Evolutionary conservation across 2,888 invertebrate species (phyloP).

Genomic region (Stramonita haemastoma): DNA sequence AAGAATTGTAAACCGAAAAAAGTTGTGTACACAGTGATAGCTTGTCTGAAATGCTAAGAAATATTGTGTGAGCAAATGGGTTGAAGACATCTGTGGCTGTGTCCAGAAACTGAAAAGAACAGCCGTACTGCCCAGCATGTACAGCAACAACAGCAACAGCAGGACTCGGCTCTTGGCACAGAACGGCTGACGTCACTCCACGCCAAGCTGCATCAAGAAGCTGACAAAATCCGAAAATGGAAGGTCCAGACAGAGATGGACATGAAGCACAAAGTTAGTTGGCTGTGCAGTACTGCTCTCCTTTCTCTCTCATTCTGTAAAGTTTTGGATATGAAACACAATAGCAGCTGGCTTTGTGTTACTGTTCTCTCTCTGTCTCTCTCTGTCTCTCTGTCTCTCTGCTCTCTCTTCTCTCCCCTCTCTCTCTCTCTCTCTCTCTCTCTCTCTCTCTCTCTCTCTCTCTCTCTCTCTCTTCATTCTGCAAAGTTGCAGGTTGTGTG

Average conservation of each 20-base stretch:
- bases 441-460: no score
- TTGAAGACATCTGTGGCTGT: background rate
- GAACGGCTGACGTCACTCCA: conserved; percentile 67
- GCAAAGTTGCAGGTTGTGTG: background rate
- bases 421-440: no score
- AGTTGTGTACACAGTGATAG: no score
- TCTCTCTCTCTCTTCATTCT: background rate
- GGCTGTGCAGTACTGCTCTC: background rate
- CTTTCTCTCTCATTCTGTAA: background rate
- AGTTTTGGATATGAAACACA: no score
- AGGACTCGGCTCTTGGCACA: conserved; percentile 49
- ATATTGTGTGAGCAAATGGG: no score
- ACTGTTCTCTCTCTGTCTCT: no score
- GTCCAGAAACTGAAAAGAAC: conserved; percentile 10
- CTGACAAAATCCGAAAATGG: conserved; percentile 74
- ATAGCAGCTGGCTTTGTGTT: no score
- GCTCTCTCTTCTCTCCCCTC: no score
- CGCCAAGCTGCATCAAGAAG: conserved; percentile 70
- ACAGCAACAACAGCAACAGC: conserved; percentile 50
- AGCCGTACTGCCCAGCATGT: background rate
- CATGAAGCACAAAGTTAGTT: conserved; percentile 69
- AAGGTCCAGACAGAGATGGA: conserved; percentile 73
- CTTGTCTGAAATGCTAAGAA: no score
- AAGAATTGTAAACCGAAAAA: no score
- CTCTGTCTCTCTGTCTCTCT: no score